phyloP scores from a whole-genome alignment of 2,797 vertebrate species.

The Gallirallus australis region DNA sequence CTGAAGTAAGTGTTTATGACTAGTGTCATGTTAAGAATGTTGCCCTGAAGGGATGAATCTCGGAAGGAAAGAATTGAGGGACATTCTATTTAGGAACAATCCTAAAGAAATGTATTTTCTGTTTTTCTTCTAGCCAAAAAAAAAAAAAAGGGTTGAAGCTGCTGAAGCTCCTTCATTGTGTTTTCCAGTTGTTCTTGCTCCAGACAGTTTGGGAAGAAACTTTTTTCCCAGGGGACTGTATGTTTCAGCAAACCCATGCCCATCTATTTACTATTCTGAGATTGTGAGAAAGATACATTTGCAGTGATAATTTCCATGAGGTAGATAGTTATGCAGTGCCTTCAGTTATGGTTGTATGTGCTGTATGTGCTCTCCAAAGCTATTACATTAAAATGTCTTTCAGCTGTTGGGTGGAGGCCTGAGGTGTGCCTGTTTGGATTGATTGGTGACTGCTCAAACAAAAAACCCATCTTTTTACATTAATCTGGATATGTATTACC shows the following conservation, averaged over 20 bases:
- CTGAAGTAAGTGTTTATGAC: neutral
- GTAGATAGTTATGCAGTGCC: neutral
- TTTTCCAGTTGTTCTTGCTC: neutral
- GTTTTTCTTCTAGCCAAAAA: neutral
- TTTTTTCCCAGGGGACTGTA: too few species aligned
- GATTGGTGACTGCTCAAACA: neutral
- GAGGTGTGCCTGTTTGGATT: neutral
- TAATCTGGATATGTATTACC: neutral
- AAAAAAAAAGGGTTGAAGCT: neutral
- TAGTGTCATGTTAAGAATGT: neutral
- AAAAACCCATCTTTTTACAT: neutral
- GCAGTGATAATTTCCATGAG: neutral
- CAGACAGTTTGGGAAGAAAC: neutral
- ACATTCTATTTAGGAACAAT: neutral
- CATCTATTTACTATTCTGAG: neutral
- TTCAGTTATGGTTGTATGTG: neutral
- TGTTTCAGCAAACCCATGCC: neutral
- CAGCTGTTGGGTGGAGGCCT: neutral
- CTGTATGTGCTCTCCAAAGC: neutral
- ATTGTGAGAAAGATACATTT: neutral
- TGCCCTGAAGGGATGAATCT: neutral
- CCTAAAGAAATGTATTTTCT: neutral
- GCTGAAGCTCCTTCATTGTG: neutral
- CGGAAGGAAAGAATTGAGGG: neutral
- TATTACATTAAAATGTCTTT: neutral